Evolutionary conservation across 2,113 vertebrate genomes (phyloP).

Genomic region (Okapia johnstoni): DNA sequence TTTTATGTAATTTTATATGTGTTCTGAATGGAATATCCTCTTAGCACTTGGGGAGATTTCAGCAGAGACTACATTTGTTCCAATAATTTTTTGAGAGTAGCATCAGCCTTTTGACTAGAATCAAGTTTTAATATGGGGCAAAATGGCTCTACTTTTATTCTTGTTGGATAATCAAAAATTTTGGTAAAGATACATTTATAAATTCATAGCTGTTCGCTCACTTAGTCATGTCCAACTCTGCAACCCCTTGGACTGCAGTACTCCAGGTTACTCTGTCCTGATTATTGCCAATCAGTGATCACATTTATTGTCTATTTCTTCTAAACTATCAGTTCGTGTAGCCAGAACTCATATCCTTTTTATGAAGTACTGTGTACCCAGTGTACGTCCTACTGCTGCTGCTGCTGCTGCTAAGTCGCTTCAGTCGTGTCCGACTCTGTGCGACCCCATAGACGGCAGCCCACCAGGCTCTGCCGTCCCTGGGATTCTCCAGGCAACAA

Average conservation of each 20-base stretch:
- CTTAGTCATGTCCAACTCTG: not conserved
- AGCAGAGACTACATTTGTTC: not conserved
- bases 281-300: not conserved
- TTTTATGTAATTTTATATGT: not conserved
- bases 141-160: not conserved
- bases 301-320: not conserved
- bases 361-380: not conserved
- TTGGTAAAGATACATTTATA: not conserved
- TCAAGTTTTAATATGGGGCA: not conserved
- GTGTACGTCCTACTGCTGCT: too few species aligned
- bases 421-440: too few species aligned
- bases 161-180: not conserved
- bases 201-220: not conserved
- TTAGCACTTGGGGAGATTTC: not conserved
- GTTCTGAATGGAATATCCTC: not conserved
- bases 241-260: not conserved
- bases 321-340: not conserved
- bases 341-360: not conserved
- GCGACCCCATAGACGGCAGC: too few species aligned
- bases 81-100: not conserved
- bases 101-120: not conserved
- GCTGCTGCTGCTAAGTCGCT: too few species aligned
- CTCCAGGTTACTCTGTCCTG: not conserved
- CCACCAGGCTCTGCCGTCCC: too few species aligned
- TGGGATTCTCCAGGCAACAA: too few species aligned